A percentile compares a stretch with the other conserved stretches of the same genome.
These are phyloP conservation scores for Cotesia chilonis DNA, from an alignment of 1,140 invertebrate genomes.

Conservation along the genomic window DNA sequence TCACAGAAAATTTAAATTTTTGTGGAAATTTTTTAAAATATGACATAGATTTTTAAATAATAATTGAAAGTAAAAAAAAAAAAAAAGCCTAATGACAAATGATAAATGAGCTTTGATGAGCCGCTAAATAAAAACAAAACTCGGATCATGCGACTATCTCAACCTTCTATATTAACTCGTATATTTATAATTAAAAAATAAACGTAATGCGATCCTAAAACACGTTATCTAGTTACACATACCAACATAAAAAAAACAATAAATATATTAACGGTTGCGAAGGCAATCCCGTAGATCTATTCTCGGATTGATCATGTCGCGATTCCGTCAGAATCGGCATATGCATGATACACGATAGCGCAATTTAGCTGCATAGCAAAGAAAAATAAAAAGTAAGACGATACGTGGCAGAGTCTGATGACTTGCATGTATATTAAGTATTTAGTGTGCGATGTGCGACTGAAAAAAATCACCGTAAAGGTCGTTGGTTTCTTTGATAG, in stretches of 20 bases:
- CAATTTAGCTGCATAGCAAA: not conserved
- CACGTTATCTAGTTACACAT: slow-evolving; percentile 1
- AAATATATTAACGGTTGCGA: slow-evolving; percentile 4
- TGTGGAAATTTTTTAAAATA: too few species aligned
- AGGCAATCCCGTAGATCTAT: slow-evolving; percentile 13
- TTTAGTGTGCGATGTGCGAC: slow-evolving; percentile 11
- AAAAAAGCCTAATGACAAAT: too few species aligned
- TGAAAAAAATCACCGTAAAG: slow-evolving; percentile 36
- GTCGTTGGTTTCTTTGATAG: slow-evolving; percentile 44
- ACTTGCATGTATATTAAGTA: not conserved
- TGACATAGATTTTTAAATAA: too few species aligned
- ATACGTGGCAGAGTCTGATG: not conserved
- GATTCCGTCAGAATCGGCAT: not conserved
- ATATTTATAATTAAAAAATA: too few species aligned
- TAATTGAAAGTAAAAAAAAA: too few species aligned
- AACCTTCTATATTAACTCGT: too few species aligned
- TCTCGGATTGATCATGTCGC: slow-evolving; percentile 1
- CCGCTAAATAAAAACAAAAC: too few species aligned
- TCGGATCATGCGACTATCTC: too few species aligned
- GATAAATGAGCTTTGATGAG: too few species aligned
- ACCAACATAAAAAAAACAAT: not conserved
- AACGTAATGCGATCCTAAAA: not conserved
- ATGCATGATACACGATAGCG: too few species aligned
- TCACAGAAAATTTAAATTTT: too few species aligned
- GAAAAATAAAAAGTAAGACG: slow-evolving; percentile 6